Evolutionary conservation across 1,140 invertebrate species (phyloP), one percentile per base, ranked within the genome.

Genomic region (Lordiphosa stackelbergi): DNA sequence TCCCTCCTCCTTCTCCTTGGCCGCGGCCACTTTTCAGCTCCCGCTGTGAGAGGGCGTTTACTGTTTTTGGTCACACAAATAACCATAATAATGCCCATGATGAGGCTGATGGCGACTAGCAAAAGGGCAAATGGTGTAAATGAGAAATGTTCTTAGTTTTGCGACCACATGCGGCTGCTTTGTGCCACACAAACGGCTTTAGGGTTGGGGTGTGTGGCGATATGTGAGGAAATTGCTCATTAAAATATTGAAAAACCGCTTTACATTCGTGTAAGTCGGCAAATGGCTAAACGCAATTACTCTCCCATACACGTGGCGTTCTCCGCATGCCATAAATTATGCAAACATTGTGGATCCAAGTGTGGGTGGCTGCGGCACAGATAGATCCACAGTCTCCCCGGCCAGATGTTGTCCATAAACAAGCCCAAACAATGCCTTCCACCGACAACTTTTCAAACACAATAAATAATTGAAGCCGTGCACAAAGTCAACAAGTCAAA

Each of bases 401-500:
- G 16, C 46, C 57, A 70, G 66, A 53, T 73, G 74, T 70, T 70
- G 66, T 41, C 75, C 58, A 71, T 68, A 81, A 79, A 70, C 57
- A 69, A 73, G 53, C 37, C 52, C 59, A 73, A 70, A 79, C 74
- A 79, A 79, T 71, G 71, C 71, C 77, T 74, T 69, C 63, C 69
- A 79, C 62, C 51, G 66, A 66, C 62, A 62, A 53, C 66, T 59
- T 74, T 70, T 70, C 70, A 70, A 81, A 74, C 66, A 79, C 71
- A 71, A 81, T 79, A 81, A 81, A 81, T 79, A 68, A 79, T 81
- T 68, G 75, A 79, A 79, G 75, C 70, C 75, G 66, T 66, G 28
- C 59, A 45, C 58, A 56, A 61, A 79, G 74, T 79, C 75, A 81
- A 79, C 71, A 73, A 79, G 74, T 71, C 75, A 79, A 79, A 79